Percentiles rank a stretch among this genome's conserved stretches.
phyloP scores from a whole-genome alignment of 35 echinoderm and acorn worm species.

The Apostichopus parvimensis region DNA sequence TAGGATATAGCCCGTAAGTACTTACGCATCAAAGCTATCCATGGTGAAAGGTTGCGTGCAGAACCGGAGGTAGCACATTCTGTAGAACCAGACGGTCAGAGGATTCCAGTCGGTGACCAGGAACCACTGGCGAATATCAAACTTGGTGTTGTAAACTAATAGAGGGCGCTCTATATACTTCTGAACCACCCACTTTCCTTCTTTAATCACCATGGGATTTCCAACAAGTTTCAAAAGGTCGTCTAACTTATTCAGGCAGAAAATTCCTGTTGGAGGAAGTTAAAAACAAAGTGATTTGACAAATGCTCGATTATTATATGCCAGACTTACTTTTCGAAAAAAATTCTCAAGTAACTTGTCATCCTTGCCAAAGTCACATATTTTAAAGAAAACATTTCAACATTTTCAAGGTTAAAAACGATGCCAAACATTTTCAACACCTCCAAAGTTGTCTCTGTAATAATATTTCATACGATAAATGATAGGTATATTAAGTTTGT shows the following conservation, averaged over 20 bases:
- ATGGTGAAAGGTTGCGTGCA: conserved; percentile 87
- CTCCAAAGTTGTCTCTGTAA: too few species aligned
- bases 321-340: too few species aligned
- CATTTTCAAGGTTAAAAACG: too few species aligned
- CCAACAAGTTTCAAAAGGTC: conserved; percentile 89
- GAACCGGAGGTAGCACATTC: conserved; percentile 80
- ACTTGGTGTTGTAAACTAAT: conserved; percentile 94
- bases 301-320: too few species aligned
- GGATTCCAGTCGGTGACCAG: conserved; percentile 98
- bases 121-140: conserved; percentile 99
- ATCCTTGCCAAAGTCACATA: too few species aligned
- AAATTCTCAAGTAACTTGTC: too few species aligned
- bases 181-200: conserved; percentile 98
- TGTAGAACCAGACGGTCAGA: conserved; percentile 91
- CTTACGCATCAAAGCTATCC: conserved; percentile 84
- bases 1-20: not conserved
- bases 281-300: too few species aligned
- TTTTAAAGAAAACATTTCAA: too few species aligned
- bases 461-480: too few species aligned
- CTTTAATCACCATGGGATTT: conserved; percentile 81
- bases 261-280: conserved; percentile 65
- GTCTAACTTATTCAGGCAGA: conserved; percentile 91
- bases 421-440: too few species aligned
- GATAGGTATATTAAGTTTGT: too few species aligned
- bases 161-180: conserved; percentile 99